Evolutionary conservation across 2,797 vertebrate species (phyloP).

Genomic region (Perodicticus potto): DNA sequence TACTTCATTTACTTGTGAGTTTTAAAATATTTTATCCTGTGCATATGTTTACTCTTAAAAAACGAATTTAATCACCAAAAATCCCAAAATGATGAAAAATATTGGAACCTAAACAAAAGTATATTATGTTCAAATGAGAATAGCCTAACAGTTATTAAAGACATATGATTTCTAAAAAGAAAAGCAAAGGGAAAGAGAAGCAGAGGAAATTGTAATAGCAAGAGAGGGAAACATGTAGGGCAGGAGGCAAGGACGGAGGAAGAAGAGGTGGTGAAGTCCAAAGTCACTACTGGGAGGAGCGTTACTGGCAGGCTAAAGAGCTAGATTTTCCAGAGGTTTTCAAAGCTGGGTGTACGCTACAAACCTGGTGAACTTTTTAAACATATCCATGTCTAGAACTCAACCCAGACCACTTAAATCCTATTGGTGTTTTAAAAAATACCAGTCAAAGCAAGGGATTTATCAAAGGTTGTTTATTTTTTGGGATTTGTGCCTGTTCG

Average conservation of each 20-base stretch:
- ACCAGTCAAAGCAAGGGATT: neutral
- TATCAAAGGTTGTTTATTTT: neutral
- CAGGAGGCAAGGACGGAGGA: rapidly evolving
- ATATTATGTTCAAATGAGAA: neutral
- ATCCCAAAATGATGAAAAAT: neutral
- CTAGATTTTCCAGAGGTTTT: neutral
- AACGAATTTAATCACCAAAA: constrained; percentile 14
- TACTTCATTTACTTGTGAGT: neutral
- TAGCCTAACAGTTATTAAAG: neutral
- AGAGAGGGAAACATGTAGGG: too few relatives aligned
- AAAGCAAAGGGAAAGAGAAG: neutral
- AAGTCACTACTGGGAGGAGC: neutral
- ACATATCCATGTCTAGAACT: neutral
- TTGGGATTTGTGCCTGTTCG: neutral
- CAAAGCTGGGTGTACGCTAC: neutral
- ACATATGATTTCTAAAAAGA: neutral
- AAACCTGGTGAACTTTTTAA: neutral
- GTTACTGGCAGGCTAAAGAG: neutral
- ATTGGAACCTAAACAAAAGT: neutral
- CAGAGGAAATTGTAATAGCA: neutral
- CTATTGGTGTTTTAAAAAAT: neutral
- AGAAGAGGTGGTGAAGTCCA: too few relatives aligned
- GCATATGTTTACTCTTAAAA: neutral
- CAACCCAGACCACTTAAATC: neutral
- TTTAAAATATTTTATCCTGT: constrained; percentile 28